phyloP scores from a whole-genome alignment of 2,113 vertebrate genomes.

The Brachypteracias leptosomus region DNA sequence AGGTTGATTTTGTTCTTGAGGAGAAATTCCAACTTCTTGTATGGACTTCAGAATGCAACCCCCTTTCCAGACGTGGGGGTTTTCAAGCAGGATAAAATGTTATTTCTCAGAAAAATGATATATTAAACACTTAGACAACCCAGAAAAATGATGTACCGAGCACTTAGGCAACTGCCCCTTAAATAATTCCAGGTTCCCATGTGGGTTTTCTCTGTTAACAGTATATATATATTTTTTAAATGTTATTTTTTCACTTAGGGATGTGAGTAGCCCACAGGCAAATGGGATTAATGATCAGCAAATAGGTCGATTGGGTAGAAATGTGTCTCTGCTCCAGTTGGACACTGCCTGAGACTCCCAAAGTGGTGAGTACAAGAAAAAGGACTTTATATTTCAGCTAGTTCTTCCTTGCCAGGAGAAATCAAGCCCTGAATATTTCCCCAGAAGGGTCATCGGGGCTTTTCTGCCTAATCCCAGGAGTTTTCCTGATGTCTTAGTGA shows the following conservation, averaged over 20 bases:
- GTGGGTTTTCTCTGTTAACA: background rate
- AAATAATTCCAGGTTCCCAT: background rate
- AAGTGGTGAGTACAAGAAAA: background rate
- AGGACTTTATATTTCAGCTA: background rate
- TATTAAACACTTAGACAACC: background rate
- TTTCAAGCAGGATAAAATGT: background rate
- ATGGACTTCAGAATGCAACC: background rate
- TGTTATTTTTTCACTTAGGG: background rate
- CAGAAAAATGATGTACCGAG: background rate
- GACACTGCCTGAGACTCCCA: background rate
- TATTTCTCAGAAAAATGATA: background rate
- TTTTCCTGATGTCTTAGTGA: background rate
- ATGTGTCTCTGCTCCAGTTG: background rate
- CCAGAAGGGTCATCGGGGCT: background rate
- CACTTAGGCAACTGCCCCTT: background rate
- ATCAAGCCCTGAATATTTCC: background rate
- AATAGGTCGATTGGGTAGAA: background rate
- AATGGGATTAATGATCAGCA: background rate
- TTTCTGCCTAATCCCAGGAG: background rate
- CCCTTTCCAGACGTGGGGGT: background rate
- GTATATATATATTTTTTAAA: background rate
- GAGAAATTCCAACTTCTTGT: background rate
- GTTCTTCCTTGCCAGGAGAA: background rate
- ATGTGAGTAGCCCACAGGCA: background rate
- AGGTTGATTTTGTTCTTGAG: background rate